These are phyloP conservation scores for Diprion similis DNA, from an alignment of 1,140 invertebrate species.

Conservation along the genomic window DNA sequence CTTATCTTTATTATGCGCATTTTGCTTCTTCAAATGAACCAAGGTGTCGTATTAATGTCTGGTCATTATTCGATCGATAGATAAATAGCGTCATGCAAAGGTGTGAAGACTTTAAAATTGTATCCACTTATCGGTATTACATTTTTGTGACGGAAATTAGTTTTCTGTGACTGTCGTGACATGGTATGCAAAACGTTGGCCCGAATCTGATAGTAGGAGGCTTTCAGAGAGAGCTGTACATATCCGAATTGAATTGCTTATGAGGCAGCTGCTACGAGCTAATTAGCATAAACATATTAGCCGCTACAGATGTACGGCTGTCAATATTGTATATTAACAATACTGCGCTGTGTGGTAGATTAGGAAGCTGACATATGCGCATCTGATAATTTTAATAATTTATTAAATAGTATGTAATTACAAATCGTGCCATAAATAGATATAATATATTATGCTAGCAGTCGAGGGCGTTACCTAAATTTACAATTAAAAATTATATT, in stretches of 20 bases:
- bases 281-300: constrained; percentile 3
- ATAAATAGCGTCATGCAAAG: no score
- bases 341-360: no score
- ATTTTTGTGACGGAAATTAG: constrained; percentile 53
- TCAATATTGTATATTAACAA: no score
- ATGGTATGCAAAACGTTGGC: constrained; percentile 53
- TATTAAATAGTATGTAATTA: background rate
- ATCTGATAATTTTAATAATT: background rate
- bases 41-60: no score
- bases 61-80: no score
- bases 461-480: background rate
- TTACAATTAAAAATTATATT: background rate
- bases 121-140: no score
- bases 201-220: constrained; percentile 41
- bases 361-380: no score
- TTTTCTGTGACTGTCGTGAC: constrained; percentile 56
- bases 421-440: background rate
- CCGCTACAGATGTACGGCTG: background rate
- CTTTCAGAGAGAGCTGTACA: constrained; percentile 26
- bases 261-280: constrained; percentile 22
- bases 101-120: no score
- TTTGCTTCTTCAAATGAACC: no score
- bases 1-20: no score
- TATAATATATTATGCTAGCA: background rate
- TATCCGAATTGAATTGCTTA: constrained; percentile 41